Evolutionary conservation across 2,888 invertebrate genomes (phyloP).

Genomic region (Drosophila fungiperda): DNA sequence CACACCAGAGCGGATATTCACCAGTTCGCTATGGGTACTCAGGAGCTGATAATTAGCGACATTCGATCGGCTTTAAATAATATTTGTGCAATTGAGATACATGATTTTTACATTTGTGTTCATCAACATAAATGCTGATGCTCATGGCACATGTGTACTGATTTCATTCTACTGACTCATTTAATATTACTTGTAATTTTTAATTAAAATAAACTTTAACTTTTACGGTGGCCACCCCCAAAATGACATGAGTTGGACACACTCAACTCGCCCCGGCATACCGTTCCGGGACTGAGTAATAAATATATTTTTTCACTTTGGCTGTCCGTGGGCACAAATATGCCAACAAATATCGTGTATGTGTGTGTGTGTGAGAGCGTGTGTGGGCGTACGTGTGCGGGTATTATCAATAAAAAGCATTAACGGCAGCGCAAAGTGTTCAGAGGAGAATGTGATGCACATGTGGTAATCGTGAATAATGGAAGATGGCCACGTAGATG

Average conservation of each 20-base stretch:
- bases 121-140: slow-evolving; percentile 45
- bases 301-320: slow-evolving; percentile 50
- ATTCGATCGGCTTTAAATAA: not conserved
- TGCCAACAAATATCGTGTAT: not conserved
- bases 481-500: slow-evolving; percentile 9
- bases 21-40: too few species aligned
- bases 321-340: slow-evolving; percentile 19
- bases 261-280: slow-evolving; percentile 34
- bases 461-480: slow-evolving; percentile 52
- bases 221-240: slow-evolving; percentile 38
- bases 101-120: slow-evolving; percentile 20
- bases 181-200: slow-evolving; percentile 81
- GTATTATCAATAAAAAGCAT: slow-evolving; percentile 59
- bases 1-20: not conserved
- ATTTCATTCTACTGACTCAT: slow-evolving; percentile 69
- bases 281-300: slow-evolving; percentile 56
- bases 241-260: not conserved
- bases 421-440: slow-evolving; percentile 60
- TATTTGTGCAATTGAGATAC: not conserved
- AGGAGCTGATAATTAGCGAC: not conserved
- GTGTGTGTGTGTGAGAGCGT: not conserved
- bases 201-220: slow-evolving; percentile 77
- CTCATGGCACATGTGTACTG: slow-evolving; percentile 25
- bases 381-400: too few species aligned
- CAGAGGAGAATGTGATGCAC: slow-evolving; percentile 31